phyloP scores from a whole-genome alignment of 2,888 invertebrate species.

The Conchocele bisecta region DNA sequence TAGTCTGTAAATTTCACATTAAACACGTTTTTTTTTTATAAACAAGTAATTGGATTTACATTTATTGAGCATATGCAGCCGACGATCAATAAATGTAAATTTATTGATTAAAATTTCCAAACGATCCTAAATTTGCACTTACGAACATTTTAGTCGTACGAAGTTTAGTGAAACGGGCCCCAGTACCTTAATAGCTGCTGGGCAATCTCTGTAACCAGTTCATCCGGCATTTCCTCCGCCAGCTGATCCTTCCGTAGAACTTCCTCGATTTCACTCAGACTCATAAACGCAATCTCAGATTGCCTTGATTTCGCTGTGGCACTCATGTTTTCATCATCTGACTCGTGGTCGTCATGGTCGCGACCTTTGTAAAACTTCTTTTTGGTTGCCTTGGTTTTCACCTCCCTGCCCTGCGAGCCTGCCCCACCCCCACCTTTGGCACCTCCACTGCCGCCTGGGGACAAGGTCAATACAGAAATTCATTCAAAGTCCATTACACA shows the following conservation, averaged over 20 bases:
- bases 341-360: slow-evolving; percentile 87
- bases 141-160: too few relatives aligned
- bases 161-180: not conserved
- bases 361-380: slow-evolving; percentile 86
- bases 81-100: too few relatives aligned
- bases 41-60: too few relatives aligned
- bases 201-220: slow-evolving; percentile 88
- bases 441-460: slow-evolving; percentile 63
- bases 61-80: too few relatives aligned
- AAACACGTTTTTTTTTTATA: too few relatives aligned
- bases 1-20: too few relatives aligned
- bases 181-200: slow-evolving; percentile 88
- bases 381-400: slow-evolving; percentile 96
- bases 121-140: too few relatives aligned
- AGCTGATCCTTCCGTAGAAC: slow-evolving; percentile 85
- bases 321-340: slow-evolving; percentile 85
- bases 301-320: slow-evolving; percentile 41
- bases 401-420: slow-evolving; percentile 96
- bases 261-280: slow-evolving; percentile 87
- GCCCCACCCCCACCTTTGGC: slow-evolving; percentile 91
- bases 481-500: too few relatives aligned
- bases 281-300: slow-evolving; percentile 72
- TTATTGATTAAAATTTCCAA: too few relatives aligned
- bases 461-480: not conserved
- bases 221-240: slow-evolving; percentile 87